Percentiles rank a stretch among this genome's conserved stretches.
Evolutionary conservation across 2,797 vertebrate species (phyloP).

Genomic region (Darevskia nairensis): DNA sequence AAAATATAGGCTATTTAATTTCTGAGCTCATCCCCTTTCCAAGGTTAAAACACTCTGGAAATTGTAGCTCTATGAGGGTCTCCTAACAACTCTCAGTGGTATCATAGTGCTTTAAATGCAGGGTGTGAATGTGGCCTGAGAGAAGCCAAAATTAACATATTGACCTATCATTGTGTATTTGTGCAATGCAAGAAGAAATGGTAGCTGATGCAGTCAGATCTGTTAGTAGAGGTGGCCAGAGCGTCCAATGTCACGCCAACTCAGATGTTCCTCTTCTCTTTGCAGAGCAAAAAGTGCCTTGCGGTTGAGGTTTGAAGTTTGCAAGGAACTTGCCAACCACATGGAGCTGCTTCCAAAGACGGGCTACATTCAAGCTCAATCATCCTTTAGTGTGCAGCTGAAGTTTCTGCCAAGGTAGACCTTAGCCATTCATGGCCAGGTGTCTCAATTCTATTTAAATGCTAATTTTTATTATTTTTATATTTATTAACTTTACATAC

Average conservation of each 20-base stretch:
- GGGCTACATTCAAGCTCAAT: constrained; percentile 85
- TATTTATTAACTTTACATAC: no score
- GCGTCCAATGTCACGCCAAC: neutral
- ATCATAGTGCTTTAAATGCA: no score
- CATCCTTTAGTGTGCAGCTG: constrained; percentile 85
- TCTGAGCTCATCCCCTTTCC: neutral
- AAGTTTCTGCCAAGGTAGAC: constrained; percentile 91
- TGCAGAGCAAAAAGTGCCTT: constrained; percentile 84
- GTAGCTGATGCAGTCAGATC: neutral
- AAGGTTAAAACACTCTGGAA: no score
- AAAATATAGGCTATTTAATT: constrained; percentile 14
- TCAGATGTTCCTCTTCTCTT: constrained; percentile 8
- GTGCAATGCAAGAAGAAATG: neutral
- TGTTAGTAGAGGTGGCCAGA: neutral
- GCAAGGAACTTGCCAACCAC: constrained; percentile 87
- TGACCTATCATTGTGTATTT: neutral
- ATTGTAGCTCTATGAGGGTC: no score
- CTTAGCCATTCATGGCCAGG: no score
- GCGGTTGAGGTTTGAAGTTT: constrained; percentile 87
- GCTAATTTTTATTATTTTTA: no score
- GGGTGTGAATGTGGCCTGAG: neutral
- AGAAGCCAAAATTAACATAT: neutral
- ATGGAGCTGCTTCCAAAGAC: constrained; percentile 89
- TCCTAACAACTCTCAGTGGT: no score
- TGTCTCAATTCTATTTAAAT: no score